A percentile compares a stretch with the other conserved stretches of the same genome.
Evolutionary conservation across 2,888 invertebrate species (phyloP).

Genomic region (Chouioia cunea): DNA sequence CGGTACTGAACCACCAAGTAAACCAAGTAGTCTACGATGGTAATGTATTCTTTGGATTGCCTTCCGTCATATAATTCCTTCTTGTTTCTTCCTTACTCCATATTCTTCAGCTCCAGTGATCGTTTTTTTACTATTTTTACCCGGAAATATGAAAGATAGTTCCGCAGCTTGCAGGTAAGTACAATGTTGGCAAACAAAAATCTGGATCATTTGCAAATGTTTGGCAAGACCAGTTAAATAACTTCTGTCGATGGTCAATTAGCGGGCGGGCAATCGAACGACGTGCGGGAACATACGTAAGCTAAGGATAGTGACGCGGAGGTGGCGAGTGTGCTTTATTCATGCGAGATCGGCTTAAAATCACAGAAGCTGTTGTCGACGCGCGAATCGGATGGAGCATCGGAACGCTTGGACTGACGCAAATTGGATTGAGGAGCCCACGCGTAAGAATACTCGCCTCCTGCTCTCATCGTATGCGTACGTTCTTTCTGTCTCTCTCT

Average conservation of each 20-base stretch:
- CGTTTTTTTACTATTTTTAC: too few species aligned
- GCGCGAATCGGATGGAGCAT: constrained; percentile 37
- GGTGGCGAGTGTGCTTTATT: constrained; percentile 1
- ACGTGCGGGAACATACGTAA: too few species aligned
- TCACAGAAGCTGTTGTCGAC: constrained; percentile 1
- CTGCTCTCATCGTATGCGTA: background rate
- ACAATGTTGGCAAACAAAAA: too few species aligned
- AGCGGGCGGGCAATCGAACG: constrained; percentile 6
- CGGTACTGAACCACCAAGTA: constrained; percentile 12
- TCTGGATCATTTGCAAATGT: too few species aligned
- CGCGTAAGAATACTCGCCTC: background rate
- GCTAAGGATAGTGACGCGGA: background rate
- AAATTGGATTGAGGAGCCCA: constrained; percentile 44
- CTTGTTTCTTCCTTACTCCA: too few species aligned
- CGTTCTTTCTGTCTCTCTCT: background rate
- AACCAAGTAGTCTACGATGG: constrained; percentile 49
- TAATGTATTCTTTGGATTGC: constrained; percentile 44
- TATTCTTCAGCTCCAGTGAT: too few species aligned
- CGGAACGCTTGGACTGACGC: constrained; percentile 41
- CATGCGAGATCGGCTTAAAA: background rate
- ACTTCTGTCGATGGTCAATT: background rate
- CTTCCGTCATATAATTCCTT: background rate
- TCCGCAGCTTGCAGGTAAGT: too few species aligned
- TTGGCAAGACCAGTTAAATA: background rate
- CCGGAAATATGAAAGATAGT: too few species aligned